Conservation (phyloP, 2,113 vertebrate species). For the Percopsis transmontana region DNA sequence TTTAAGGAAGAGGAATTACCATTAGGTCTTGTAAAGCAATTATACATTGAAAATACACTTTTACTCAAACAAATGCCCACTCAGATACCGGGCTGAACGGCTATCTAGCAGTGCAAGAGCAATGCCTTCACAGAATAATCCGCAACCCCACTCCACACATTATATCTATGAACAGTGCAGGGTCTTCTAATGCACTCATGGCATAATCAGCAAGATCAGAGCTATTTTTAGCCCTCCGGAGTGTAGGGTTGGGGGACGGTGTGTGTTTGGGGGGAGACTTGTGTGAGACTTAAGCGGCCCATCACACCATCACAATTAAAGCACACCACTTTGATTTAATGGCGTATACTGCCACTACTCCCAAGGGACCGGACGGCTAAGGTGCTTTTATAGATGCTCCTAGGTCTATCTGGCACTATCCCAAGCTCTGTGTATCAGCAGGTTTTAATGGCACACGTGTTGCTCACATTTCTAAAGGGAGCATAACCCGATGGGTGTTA, state of each 20-base stretch:
- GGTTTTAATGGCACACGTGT: not conserved
- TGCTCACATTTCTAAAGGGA: not conserved
- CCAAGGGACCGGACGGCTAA: not conserved
- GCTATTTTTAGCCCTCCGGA: not conserved
- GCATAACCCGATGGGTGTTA: too few species aligned
- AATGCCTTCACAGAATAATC: too few species aligned
- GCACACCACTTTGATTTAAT: not conserved
- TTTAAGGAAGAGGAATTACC: too few species aligned
- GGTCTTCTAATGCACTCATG: not conserved
- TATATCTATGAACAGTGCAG: too few species aligned
- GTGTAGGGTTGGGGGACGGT: too few species aligned
- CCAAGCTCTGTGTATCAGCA: slow-evolving; percentile 11
- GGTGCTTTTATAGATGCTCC: not conserved
- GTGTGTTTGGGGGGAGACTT: too few species aligned
- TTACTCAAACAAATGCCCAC: too few species aligned
- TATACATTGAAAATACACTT: too few species aligned
- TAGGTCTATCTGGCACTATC: slow-evolving; percentile 6
- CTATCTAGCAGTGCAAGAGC: too few species aligned
- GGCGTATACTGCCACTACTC: not conserved
- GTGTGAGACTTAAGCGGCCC: not conserved
- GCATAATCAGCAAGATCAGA: not conserved
- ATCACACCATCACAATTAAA: not conserved
- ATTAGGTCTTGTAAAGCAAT: too few species aligned
- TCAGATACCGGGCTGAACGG: too few species aligned
- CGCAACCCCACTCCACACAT: too few species aligned